These are phyloP conservation scores for Sebastes nivosus DNA, from an alignment of 2,797 vertebrate species.

Conservation along the genomic window DNA sequence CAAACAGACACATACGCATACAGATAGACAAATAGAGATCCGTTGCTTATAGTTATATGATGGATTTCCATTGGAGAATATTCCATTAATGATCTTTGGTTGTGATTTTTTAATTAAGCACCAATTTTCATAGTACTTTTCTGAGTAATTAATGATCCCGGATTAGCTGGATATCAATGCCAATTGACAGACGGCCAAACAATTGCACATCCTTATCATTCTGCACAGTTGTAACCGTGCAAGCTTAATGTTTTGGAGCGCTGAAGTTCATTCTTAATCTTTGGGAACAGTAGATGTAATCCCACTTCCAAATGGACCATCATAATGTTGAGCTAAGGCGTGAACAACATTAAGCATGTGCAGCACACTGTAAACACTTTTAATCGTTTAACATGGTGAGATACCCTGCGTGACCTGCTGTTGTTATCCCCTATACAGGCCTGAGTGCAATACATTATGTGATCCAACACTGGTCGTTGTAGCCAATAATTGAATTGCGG, in stretches of 20 bases:
- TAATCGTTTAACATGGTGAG: neutral
- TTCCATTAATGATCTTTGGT: neutral
- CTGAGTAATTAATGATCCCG: neutral
- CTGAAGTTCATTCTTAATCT: neutral
- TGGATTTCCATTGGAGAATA: neutral
- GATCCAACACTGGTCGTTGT: neutral
- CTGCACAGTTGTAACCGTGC: neutral
- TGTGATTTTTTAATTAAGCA: neutral
- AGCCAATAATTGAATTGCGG: neutral
- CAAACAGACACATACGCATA: neutral
- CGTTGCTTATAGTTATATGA: neutral
- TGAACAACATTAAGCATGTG: neutral
- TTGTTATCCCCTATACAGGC: neutral
- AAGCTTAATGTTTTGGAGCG: neutral
- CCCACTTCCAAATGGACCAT: neutral
- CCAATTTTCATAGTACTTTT: neutral
- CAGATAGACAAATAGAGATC: neutral
- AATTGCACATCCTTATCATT: neutral
- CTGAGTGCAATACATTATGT: neutral
- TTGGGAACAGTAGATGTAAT: neutral
- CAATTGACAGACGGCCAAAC: neutral
- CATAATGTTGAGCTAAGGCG: neutral
- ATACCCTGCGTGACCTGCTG: neutral
- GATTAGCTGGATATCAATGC: neutral
- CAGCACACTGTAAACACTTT: neutral